A percentile compares a stretch with the other conserved stretches of the same genome.
phyloP scores from a whole-genome alignment of 2,888 invertebrate species.

The Cheilosia variabilis region DNA sequence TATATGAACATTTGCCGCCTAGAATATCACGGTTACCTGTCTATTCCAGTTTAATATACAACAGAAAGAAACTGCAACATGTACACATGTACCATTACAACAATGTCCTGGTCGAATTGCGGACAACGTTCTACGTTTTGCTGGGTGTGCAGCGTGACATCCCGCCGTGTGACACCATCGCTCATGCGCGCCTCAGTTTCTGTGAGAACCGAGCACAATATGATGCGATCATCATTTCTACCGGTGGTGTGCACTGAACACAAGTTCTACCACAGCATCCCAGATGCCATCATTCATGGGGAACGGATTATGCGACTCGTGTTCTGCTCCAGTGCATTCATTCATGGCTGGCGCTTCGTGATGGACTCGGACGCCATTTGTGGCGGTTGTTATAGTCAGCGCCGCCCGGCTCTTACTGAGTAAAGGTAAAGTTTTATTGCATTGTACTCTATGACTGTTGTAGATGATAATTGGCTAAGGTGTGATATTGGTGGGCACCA shows the following conservation, averaged over 20 bases:
- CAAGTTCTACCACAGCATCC: neutral
- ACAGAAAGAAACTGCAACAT: neutral
- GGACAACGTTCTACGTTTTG: conserved; percentile 19
- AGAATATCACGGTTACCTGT: conserved; percentile 58
- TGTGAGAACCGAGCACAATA: conserved; percentile 24
- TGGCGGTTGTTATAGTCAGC: too few species aligned
- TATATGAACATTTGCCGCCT: conserved; percentile 55
- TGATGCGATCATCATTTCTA: conserved; percentile 29
- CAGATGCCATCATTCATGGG: conserved; percentile 29
- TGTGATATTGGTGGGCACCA: too few species aligned
- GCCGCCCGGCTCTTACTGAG: too few species aligned
- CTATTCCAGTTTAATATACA: conserved; percentile 12
- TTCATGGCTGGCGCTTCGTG: conserved; percentile 9
- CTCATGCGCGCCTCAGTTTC: conserved; percentile 39
- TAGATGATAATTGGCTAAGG: too few species aligned
- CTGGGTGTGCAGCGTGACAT: conserved; percentile 52
- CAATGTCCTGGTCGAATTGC: conserved; percentile 43
- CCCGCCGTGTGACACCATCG: conserved; percentile 62
- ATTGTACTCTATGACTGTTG: too few species aligned
- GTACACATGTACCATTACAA: conserved; percentile 32
- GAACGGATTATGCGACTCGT: conserved; percentile 7
- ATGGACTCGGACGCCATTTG: neutral
- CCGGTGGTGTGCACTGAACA: neutral
- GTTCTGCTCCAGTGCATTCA: conserved; percentile 3
- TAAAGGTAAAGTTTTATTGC: too few species aligned